Conservation (phyloP, 2,888 invertebrate species). For the Anodontia alba region DNA sequence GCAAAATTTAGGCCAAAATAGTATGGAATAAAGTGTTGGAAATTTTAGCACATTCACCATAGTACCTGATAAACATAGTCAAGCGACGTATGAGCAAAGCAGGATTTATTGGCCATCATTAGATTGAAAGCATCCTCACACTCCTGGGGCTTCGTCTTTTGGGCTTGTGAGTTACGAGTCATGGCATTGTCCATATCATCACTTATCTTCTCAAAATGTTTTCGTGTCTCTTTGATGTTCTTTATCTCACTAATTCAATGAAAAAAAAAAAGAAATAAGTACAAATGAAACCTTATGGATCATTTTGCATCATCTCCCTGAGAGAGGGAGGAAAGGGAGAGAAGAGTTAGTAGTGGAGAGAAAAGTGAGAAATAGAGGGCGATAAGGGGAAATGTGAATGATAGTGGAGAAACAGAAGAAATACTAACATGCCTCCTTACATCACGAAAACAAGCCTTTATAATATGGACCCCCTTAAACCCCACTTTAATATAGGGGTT, state of each 20-base stretch:
- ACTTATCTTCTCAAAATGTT: conserved; percentile 97
- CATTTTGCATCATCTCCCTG: too few species aligned
- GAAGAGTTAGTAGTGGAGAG: background rate
- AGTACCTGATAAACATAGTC: conserved; percentile 94
- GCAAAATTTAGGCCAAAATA: too few species aligned
- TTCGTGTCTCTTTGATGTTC: conserved; percentile 94
- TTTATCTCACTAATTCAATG: conserved; percentile 90
- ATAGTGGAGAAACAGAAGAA: too few species aligned
- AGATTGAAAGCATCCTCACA: conserved; percentile 95
- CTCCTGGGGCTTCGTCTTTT: conserved; percentile 92
- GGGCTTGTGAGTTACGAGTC: conserved; percentile 94
- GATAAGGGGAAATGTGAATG: too few species aligned
- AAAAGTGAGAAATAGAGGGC: background rate
- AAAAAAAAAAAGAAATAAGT: background rate
- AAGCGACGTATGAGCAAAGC: conserved; percentile 97
- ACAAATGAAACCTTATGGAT: background rate
- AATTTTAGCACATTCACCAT: too few species aligned
- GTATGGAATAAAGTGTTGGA: too few species aligned
- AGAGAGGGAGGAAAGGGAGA: too few species aligned
- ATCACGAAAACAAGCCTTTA: too few species aligned
- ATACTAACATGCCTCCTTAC: too few species aligned
- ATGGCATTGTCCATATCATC: conserved; percentile 95
- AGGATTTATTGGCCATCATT: conserved; percentile 95
- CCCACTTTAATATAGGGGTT: too few species aligned
- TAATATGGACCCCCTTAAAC: too few species aligned